Conservation (phyloP, 2,797 vertebrate genomes). For the Sternotherus odoratus region DNA sequence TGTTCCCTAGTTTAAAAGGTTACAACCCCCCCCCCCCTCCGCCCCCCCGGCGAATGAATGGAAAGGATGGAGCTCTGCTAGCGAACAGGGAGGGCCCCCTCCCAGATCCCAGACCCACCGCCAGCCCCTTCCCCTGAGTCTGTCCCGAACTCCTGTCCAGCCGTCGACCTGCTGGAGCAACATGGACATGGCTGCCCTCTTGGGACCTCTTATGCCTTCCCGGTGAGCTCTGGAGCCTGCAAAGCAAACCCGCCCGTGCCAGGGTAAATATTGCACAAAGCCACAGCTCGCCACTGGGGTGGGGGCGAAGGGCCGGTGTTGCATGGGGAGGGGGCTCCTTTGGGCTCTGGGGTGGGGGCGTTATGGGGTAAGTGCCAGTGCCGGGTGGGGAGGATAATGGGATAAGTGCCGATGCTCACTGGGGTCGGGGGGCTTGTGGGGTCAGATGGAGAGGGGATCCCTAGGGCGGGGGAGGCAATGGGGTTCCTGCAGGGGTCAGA, state of each 20-base stretch:
- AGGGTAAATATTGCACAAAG: constrained; percentile 19
- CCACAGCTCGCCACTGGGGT: neutral
- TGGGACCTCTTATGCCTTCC: neutral
- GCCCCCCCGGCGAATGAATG: neutral
- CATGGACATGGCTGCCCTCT: neutral
- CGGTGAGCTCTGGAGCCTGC: neutral
- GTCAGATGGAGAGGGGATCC: neutral
- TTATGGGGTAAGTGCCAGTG: neutral
- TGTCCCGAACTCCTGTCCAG: neutral
- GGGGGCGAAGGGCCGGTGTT: neutral
- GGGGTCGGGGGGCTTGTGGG: neutral
- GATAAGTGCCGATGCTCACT: neutral
- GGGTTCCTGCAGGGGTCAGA: neutral
- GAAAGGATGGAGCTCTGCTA: neutral
- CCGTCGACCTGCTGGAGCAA: neutral
- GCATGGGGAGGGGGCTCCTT: neutral
- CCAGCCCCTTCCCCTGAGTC: neutral
- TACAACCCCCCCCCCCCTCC: neutral
- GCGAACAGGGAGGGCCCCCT: neutral
- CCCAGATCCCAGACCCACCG: neutral
- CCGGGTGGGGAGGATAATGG: neutral
- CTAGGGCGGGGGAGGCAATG: neutral
- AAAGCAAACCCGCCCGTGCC: neutral
- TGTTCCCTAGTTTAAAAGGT: constrained; percentile 53
- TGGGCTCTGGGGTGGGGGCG: neutral